Evolutionary conservation across 23 tunicate genomes (phyloP).

Genomic region (Oikopleura dioica): DNA sequence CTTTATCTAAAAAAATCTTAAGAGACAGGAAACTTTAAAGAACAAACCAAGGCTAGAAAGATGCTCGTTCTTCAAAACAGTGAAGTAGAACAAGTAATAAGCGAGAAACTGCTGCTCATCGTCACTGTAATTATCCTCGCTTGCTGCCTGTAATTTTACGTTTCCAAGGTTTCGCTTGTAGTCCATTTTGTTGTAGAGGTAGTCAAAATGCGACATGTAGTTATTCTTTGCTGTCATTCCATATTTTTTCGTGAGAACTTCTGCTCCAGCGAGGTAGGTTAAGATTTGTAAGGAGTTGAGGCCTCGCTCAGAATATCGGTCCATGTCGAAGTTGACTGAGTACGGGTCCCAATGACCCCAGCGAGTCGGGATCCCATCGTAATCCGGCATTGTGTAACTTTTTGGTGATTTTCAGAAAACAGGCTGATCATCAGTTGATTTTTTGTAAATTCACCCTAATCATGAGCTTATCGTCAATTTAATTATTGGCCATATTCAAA

Average conservation of each 20-base stretch:
- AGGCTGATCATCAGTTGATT: no score
- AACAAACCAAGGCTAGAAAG: no score
- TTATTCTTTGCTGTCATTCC: background rate
- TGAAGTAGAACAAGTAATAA: background rate
- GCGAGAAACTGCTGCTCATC: background rate
- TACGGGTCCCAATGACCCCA: slow-evolving; percentile 7
- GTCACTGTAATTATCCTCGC: background rate
- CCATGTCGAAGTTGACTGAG: background rate
- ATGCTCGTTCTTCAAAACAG: background rate
- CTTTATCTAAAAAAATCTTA: no score
- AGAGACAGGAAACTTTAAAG: no score
- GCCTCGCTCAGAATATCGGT: background rate
- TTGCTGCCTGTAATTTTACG: background rate
- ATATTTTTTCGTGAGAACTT: background rate
- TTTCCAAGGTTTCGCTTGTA: background rate
- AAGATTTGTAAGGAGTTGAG: background rate
- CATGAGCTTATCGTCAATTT: no score
- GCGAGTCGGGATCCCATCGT: background rate
- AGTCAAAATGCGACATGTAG: background rate
- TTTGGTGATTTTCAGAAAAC: no score
- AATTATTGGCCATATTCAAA: no score
- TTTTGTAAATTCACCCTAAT: no score
- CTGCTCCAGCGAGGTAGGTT: background rate
- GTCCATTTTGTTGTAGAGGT: background rate
- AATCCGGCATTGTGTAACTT: background rate